Percentiles rank a stretch among this genome's conserved stretches.
phyloP scores from a whole-genome alignment of 2,113 vertebrate species.

The Petrocephalus microphthalmus region DNA sequence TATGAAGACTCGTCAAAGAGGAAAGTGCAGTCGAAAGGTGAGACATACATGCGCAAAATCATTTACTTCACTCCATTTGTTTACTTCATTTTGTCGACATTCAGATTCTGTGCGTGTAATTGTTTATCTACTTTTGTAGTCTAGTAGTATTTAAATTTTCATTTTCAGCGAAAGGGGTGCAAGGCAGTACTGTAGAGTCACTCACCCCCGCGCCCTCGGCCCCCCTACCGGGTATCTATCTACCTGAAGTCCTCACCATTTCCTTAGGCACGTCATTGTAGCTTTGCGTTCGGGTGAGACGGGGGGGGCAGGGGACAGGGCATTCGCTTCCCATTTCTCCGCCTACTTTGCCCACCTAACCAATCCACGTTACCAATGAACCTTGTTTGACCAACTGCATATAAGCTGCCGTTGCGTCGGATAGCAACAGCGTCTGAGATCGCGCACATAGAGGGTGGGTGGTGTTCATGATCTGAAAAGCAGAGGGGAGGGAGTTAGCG shows the following conservation, averaged over 20 bases:
- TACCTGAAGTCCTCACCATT: slow-evolving; percentile 67
- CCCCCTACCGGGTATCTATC: slow-evolving; percentile 34
- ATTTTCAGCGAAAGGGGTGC: not conserved
- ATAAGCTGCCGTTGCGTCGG: slow-evolving; percentile 63
- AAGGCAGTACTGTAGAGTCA: slow-evolving; percentile 18
- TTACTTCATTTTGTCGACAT: not conserved
- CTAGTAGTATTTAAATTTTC: slow-evolving; percentile 6
- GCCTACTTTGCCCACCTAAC: slow-evolving; percentile 44
- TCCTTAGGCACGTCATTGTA: slow-evolving; percentile 60
- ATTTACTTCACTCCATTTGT: not conserved
- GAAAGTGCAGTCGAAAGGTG: not conserved
- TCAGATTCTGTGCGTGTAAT: not conserved
- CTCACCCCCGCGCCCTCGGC: slow-evolving; percentile 36
- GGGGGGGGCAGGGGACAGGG: slow-evolving; percentile 46
- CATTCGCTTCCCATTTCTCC: slow-evolving; percentile 41
- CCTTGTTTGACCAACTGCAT: slow-evolving; percentile 50
- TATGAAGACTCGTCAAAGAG: not conserved
- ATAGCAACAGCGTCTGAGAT: slow-evolving; percentile 67
- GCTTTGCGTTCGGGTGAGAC: slow-evolving; percentile 50
- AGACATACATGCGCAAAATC: not conserved
- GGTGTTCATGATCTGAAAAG: slow-evolving; percentile 20
- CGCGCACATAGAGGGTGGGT: slow-evolving; percentile 41
- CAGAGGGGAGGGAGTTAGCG: slow-evolving; percentile 5
- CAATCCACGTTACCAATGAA: slow-evolving; percentile 46
- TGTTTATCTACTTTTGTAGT: slow-evolving; percentile 6